These are phyloP conservation scores for Dipodomys stephensi DNA, from an alignment of 2,113 vertebrate genomes.

Conservation along the genomic window DNA sequence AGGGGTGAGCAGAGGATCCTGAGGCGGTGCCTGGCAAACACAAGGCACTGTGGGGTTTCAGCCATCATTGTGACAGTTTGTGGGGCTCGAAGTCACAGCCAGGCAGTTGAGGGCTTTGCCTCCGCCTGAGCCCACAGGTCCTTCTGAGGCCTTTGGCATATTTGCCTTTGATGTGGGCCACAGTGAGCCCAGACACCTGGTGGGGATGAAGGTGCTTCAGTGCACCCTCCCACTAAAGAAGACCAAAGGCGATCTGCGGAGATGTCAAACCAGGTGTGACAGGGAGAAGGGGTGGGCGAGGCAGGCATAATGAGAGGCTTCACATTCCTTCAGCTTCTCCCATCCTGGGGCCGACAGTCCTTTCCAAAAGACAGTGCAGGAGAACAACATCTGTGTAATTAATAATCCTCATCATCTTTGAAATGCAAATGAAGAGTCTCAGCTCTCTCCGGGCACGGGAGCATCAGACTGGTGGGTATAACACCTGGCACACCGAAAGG, in stretches of 20 bases:
- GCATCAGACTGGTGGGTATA: background rate
- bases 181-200: fast-evolving
- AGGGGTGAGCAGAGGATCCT: background rate
- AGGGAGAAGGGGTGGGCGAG: background rate
- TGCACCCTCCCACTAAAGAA: background rate
- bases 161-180: background rate
- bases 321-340: background rate
- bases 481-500: background rate
- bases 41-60: background rate
- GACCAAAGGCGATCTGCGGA: background rate
- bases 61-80: fast-evolving
- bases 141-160: background rate
- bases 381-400: background rate
- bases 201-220: background rate
- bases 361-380: background rate
- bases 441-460: background rate
- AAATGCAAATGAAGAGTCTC: constrained; percentile 34
- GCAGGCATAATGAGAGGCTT: background rate
- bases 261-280: background rate
- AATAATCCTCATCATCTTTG: constrained; percentile 33
- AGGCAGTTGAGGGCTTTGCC: background rate
- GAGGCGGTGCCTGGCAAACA: background rate
- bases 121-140: no score
- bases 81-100: background rate
- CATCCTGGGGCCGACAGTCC: background rate